phyloP scores from a whole-genome alignment of 2,113 vertebrate genomes.

The Gambusia affinis region DNA sequence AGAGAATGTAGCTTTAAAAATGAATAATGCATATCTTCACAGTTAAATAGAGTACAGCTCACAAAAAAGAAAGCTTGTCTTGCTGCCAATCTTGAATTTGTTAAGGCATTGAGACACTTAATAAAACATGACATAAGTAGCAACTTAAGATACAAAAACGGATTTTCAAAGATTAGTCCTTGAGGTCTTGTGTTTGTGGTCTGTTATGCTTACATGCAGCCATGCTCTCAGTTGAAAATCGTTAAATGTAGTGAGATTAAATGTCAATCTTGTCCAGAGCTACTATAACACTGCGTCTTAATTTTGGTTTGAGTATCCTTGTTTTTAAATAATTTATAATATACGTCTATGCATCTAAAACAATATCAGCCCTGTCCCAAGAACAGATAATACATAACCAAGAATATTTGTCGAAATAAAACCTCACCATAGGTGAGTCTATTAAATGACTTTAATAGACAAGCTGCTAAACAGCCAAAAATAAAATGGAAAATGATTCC shows the following conservation, averaged over 20 bases:
- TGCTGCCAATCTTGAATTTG: conserved; percentile 50
- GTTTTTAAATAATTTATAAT: neutral
- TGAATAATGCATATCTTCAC: conserved; percentile 75
- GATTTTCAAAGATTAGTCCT: conserved; percentile 3
- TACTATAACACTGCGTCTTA: neutral
- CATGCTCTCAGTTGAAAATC: neutral
- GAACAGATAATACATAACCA: conserved; percentile 20
- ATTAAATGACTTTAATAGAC: conserved; percentile 28
- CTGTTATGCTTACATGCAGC: neutral
- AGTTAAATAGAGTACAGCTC: conserved; percentile 61
- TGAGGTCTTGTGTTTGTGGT: conserved; percentile 18
- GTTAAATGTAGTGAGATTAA: conserved; percentile 12
- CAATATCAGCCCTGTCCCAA: conserved; percentile 4
- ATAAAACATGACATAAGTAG: conserved; percentile 18
- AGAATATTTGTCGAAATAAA: conserved; percentile 13
- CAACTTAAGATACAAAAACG: conserved; percentile 1
- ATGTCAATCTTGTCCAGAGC: neutral
- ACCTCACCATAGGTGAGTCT: neutral
- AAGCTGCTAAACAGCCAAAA: conserved; percentile 42
- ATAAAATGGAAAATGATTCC: conserved; percentile 39
- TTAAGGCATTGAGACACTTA: conserved; percentile 42
- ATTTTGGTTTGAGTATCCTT: conserved; percentile 8
- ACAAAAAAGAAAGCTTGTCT: conserved; percentile 25
- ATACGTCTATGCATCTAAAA: neutral
- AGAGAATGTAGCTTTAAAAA: conserved; percentile 73